These are phyloP conservation scores for Yponomeuta cagnagella DNA, from an alignment of 2,888 invertebrate genomes.

Conservation along the genomic window DNA sequence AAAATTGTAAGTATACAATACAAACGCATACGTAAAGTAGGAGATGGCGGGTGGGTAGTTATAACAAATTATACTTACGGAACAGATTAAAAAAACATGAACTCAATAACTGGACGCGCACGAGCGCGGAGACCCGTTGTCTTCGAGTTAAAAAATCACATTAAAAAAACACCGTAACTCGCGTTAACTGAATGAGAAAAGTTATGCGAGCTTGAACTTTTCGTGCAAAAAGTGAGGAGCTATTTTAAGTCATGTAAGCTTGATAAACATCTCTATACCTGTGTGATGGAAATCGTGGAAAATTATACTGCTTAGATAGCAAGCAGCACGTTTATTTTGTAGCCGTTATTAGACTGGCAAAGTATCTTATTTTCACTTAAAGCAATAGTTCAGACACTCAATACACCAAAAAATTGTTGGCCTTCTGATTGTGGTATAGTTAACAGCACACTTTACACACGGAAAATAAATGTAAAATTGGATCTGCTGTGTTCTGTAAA, in stretches of 20 bases:
- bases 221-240: neutral
- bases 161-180: constrained; percentile 7
- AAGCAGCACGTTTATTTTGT: no score
- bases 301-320: no score
- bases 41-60: constrained; percentile 4
- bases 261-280: neutral
- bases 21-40: neutral
- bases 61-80: constrained; percentile 8
- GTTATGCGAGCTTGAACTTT: constrained; percentile 9
- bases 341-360: no score
- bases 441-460: no score
- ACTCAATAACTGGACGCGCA: constrained; percentile 4
- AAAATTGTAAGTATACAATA: constrained; percentile 12
- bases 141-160: neutral
- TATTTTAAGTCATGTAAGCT: neutral
- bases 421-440: no score
- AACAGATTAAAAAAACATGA: constrained; percentile 9
- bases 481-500: no score
- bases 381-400: no score
- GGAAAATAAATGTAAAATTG: no score
- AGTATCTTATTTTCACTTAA: no score
- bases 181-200: constrained; percentile 11
- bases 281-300: neutral
- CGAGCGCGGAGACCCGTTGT: constrained; percentile 12
- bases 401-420: neutral